A percentile compares a stretch with the other conserved stretches of the same genome.
phyloP scores from a whole-genome alignment of 2,113 vertebrate genomes.

The Leucopsar rothschildi region DNA sequence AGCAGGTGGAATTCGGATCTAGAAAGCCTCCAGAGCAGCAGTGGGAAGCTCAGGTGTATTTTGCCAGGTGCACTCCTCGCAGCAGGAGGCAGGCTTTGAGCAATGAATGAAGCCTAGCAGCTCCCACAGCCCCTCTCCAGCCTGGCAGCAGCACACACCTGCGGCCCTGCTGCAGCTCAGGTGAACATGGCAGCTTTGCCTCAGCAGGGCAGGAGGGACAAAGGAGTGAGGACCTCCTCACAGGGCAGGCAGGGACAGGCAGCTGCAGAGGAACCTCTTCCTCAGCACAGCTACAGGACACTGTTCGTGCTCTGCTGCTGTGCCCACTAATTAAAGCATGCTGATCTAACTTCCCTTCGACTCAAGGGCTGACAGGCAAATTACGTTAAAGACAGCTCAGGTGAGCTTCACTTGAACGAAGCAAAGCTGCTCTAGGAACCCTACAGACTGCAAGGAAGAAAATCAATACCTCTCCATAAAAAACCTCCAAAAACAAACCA shows the following conservation, averaged over 20 bases:
- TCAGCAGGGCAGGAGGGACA: not conserved
- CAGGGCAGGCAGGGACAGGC: not conserved
- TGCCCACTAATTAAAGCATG: not conserved
- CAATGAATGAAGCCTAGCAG: not conserved
- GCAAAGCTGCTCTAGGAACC: not conserved
- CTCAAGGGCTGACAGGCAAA: not conserved
- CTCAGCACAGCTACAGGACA: not conserved
- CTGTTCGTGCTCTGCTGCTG: not conserved
- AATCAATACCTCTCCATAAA: not conserved
- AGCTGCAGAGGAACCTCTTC: not conserved
- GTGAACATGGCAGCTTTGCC: not conserved
- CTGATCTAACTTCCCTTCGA: not conserved
- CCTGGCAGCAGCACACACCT: no score
- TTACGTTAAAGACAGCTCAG: not conserved
- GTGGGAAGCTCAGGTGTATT: not conserved
- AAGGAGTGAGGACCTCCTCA: not conserved
- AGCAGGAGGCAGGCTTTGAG: not conserved
- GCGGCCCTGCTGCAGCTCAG: not conserved
- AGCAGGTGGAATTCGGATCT: not conserved
- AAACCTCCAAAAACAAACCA: not conserved
- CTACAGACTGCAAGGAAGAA: not conserved
- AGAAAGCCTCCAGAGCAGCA: not conserved
- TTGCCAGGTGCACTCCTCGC: not conserved
- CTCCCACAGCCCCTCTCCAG: not conserved
- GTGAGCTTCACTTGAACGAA: not conserved